These are phyloP conservation scores for Nomada ferruginata DNA, from an alignment of 2,888 invertebrate species.

Conservation along the genomic window DNA sequence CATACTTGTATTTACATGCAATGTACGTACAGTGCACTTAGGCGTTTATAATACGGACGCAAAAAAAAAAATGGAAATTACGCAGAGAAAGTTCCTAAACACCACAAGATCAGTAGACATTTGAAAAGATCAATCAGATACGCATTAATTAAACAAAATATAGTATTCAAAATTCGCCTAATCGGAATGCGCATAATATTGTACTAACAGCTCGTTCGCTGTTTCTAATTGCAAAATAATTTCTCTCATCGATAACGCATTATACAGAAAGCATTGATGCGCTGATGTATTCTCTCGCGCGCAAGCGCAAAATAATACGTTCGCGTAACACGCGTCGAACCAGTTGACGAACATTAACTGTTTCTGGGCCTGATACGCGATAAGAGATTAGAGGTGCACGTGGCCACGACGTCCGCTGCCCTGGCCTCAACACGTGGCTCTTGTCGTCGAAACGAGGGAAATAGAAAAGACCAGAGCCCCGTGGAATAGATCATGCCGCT, in stretches of 20 bases:
- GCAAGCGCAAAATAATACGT: not conserved
- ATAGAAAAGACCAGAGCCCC: constrained; percentile 68
- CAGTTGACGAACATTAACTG: constrained; percentile 22
- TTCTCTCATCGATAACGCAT: not conserved
- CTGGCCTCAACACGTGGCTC: constrained; percentile 63
- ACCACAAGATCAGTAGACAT: too few species aligned
- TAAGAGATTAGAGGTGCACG: constrained; percentile 61
- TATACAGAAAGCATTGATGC: not conserved
- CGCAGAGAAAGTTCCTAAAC: too few species aligned
- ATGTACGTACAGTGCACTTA: too few species aligned
- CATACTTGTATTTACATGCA: too few species aligned
- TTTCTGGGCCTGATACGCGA: constrained; percentile 22
- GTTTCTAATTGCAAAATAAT: constrained; percentile 35
- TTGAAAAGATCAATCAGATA: not conserved
- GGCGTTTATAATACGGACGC: too few species aligned
- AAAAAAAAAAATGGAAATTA: too few species aligned
- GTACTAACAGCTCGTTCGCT: not conserved
- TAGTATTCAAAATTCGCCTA: not conserved
- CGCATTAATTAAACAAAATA: constrained; percentile 1
- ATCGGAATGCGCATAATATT: not conserved
- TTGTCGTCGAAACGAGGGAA: constrained; percentile 66
- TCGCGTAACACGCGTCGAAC: constrained; percentile 19
- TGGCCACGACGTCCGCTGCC: constrained; percentile 51
- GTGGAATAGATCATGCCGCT: constrained; percentile 46
- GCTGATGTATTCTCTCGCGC: not conserved